These are phyloP conservation scores for Hydrotaea diabolus DNA, from an alignment of 2,888 invertebrate species.

Conservation along the genomic window DNA sequence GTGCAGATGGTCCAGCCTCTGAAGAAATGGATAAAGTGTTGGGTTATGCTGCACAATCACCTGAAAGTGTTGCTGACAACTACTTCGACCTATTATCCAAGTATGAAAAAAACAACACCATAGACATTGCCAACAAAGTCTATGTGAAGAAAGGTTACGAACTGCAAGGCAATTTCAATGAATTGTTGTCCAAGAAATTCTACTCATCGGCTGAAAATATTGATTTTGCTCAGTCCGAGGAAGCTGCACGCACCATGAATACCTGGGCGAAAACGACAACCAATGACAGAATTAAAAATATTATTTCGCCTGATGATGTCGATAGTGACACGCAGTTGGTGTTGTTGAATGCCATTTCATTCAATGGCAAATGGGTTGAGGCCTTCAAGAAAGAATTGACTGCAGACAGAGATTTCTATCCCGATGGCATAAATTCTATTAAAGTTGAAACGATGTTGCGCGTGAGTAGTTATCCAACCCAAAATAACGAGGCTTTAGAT, in stretches of 20 bases:
- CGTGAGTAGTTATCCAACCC: constrained; percentile 82
- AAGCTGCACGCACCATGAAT: constrained; percentile 86
- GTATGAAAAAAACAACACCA: constrained; percentile 49
- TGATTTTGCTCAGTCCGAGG: constrained; percentile 83
- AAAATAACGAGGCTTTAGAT: constrained; percentile 80
- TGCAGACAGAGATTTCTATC: constrained; percentile 84
- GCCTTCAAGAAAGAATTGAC: constrained; percentile 85
- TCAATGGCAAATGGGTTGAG: constrained; percentile 89
- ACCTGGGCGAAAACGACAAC: constrained; percentile 91
- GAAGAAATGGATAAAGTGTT: constrained; percentile 83
- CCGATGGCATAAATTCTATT: constrained; percentile 81
- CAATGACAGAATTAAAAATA: constrained; percentile 88
- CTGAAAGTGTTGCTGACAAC: constrained; percentile 40
- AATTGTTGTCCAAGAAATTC: constrained; percentile 84
- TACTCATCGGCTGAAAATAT: constrained; percentile 85
- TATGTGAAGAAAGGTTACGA: constrained; percentile 84
- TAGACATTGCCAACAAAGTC: constrained; percentile 88
- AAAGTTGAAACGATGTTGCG: constrained; percentile 87
- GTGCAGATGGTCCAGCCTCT: constrained; percentile 85
- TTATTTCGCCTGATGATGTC: constrained; percentile 84
- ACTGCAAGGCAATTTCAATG: constrained; percentile 83
- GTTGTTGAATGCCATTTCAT: constrained; percentile 92
- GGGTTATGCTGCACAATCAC: constrained; percentile 80
- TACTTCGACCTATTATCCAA: background rate
- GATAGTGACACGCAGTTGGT: constrained; percentile 84